phyloP scores from a whole-genome alignment of 2,888 invertebrate species.

The Pseudococcus viburni region DNA sequence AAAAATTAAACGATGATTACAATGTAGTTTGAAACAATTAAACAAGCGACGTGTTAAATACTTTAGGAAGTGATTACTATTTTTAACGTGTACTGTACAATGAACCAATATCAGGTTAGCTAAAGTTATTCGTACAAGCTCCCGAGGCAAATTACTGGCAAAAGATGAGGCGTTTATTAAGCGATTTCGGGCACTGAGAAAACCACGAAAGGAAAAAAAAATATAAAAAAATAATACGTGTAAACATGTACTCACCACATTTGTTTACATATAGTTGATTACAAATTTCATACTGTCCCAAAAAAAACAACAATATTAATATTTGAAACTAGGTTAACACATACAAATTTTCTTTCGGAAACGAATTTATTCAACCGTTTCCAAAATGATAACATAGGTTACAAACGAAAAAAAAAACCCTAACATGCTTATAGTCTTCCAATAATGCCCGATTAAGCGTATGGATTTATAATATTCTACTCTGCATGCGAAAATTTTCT shows the following conservation, averaged over 20 bases:
- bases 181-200: slow-evolving; percentile 33
- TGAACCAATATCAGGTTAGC: not conserved
- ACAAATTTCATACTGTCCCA: slow-evolving; percentile 64
- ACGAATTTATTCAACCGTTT: not conserved
- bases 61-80: not conserved
- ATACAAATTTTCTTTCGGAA: not conserved
- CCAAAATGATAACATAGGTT: not conserved
- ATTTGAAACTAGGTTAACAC: slow-evolving; percentile 17
- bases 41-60: not conserved
- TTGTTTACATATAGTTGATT: slow-evolving; percentile 62
- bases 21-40: not conserved
- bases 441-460: slow-evolving; percentile 24
- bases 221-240: slow-evolving; percentile 46
- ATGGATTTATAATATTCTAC: not conserved
- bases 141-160: not conserved
- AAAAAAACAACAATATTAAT: slow-evolving; percentile 61
- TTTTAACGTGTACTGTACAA: slow-evolving; percentile 12
- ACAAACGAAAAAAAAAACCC: slow-evolving; percentile 24
- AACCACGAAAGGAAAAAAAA: slow-evolving; percentile 34
- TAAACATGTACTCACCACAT: slow-evolving; percentile 61
- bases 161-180: slow-evolving; percentile 1
- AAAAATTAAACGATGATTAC: not conserved
- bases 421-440: slow-evolving; percentile 50
- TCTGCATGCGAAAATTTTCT: not conserved
- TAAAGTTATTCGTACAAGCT: not conserved